Conservation (phyloP, 2,797 vertebrate genomes). For the Sebastes cheni region DNA sequence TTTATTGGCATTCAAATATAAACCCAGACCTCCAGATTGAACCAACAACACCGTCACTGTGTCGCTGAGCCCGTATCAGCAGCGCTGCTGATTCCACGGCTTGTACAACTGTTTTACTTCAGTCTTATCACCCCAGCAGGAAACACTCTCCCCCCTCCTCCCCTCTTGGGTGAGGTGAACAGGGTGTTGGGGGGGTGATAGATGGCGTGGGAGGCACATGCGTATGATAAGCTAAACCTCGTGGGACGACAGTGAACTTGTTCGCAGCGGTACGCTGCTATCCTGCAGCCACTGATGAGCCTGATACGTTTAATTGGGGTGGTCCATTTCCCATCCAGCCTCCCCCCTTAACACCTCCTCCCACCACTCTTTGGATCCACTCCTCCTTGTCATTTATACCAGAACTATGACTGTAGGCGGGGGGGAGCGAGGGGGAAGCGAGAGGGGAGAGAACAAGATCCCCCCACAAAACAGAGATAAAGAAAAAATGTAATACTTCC, state of each 20-base stretch:
- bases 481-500: constrained; percentile 98
- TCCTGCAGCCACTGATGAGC: constrained; percentile 74
- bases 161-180: constrained; percentile 38
- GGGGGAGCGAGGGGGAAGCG: background rate
- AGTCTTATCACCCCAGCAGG: constrained; percentile 36
- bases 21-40: background rate
- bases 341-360: constrained; percentile 19
- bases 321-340: constrained; percentile 65
- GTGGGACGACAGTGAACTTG: constrained; percentile 69
- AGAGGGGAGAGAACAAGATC: constrained; percentile 57
- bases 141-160: background rate
- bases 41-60: background rate
- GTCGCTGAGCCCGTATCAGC: background rate
- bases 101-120: constrained; percentile 46
- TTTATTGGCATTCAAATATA: background rate
- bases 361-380: constrained; percentile 56
- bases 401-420: constrained; percentile 74
- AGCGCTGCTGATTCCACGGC: background rate
- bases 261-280: constrained; percentile 35
- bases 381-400: constrained; percentile 70
- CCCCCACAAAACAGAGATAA: constrained; percentile 90
- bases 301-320: constrained; percentile 82
- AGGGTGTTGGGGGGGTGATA: constrained; percentile 12
- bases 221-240: constrained; percentile 65
- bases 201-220: constrained; percentile 51